Evolutionary conservation across 2,113 vertebrate genomes (phyloP).

Genomic region (Hypanus sabinus): DNA sequence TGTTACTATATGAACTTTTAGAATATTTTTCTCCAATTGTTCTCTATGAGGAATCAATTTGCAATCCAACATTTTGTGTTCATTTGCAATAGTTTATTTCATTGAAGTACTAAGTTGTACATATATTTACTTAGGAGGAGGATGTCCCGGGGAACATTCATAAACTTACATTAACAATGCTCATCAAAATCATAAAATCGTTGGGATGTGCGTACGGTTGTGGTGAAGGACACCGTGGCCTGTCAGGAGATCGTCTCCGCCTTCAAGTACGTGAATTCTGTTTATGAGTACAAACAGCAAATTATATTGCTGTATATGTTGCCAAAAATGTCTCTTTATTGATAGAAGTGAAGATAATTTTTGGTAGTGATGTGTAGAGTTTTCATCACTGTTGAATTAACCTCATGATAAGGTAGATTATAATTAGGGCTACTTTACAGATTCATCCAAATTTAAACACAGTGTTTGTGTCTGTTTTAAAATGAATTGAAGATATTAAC

Average conservation of each 20-base stretch:
- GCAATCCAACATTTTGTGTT: background rate
- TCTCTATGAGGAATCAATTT: background rate
- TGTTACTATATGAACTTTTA: background rate
- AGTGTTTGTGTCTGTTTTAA: background rate
- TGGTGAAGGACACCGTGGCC: conserved; percentile 93
- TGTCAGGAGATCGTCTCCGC: conserved; percentile 92
- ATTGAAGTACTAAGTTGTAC: background rate
- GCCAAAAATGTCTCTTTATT: background rate
- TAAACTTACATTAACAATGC: conserved; percentile 88
- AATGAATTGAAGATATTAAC: background rate
- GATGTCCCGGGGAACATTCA: conserved; percentile 71
- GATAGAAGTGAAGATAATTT: background rate
- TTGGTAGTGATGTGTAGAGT: background rate
- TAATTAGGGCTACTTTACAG: background rate
- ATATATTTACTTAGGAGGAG: conserved; percentile 64
- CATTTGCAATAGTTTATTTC: background rate
- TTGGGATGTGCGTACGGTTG: conserved; percentile 95
- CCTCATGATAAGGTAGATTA: background rate
- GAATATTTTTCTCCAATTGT: too few relatives aligned
- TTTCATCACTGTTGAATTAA: background rate
- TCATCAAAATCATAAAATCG: conserved; percentile 97
- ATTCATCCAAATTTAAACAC: background rate
- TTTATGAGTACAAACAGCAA: background rate
- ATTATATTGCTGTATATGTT: background rate
- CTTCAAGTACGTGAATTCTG: conserved; percentile 73